Evolutionary conservation across 2,113 vertebrate genomes (phyloP).

Genomic region (Rhea americana): DNA sequence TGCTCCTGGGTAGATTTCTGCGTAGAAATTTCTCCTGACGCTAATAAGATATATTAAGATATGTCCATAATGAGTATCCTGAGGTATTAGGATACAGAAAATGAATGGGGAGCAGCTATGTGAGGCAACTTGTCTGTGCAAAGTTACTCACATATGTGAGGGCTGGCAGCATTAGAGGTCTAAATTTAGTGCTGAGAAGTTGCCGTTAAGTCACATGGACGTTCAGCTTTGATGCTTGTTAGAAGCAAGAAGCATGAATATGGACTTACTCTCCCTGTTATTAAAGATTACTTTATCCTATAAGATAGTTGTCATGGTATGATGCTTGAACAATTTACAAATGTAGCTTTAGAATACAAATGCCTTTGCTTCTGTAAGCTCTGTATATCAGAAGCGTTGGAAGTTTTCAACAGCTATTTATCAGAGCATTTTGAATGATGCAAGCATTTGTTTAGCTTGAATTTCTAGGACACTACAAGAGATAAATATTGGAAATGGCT

Average conservation of each 20-base stretch:
- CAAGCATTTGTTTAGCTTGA: conserved; percentile 23
- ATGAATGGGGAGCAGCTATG: neutral
- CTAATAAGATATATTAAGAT: neutral
- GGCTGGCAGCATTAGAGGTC: neutral
- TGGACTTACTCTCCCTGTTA: conserved; percentile 41
- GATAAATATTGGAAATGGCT: neutral
- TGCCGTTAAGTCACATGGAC: neutral
- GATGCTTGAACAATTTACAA: conserved; percentile 39
- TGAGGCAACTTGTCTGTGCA: neutral
- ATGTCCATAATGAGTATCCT: neutral
- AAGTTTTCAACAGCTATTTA: conserved; percentile 47
- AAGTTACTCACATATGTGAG: neutral
- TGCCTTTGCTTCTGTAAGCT: conserved; percentile 27
- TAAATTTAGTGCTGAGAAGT: conserved; percentile 3
- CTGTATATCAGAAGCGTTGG: neutral
- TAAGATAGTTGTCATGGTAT: conserved; percentile 21
- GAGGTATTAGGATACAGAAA: neutral
- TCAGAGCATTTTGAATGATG: neutral
- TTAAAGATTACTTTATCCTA: conserved; percentile 64
- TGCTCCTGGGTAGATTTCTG: neutral
- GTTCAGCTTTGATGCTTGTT: conserved; percentile 26
- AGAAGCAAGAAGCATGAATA: conserved; percentile 36
- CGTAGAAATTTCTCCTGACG: neutral
- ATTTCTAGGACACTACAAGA: conserved; percentile 3
- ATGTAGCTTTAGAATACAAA: conserved; percentile 34